Conservation (phyloP, 2,888 invertebrate genomes). For the Diploptera punctata region DNA sequence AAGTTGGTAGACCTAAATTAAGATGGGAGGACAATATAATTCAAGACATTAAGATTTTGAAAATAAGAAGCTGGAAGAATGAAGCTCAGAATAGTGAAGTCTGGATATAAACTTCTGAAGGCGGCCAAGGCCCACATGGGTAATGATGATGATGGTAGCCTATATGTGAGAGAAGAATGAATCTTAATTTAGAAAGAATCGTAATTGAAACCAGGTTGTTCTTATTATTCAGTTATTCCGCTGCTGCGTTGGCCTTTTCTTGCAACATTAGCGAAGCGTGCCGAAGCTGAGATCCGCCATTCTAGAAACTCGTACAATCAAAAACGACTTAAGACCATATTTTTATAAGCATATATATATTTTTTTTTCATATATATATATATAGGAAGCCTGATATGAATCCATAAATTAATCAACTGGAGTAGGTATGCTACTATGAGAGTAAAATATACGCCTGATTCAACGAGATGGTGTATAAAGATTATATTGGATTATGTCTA, state of each 20-base stretch:
- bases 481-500: not conserved
- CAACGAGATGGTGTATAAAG: not conserved
- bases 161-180: too few species aligned
- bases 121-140: too few species aligned
- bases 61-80: too few species aligned
- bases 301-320: not conserved
- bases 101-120: too few species aligned
- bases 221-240: not conserved
- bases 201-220: not conserved
- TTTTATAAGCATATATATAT: not conserved
- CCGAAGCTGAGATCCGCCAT: not conserved
- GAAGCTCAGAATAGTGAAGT: too few species aligned
- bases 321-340: not conserved
- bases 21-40: too few species aligned
- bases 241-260: not conserved
- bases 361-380: not conserved
- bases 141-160: too few species aligned
- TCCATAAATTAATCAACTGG: not conserved
- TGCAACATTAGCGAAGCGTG: constrained; percentile 22
- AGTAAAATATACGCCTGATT: not conserved
- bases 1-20: too few species aligned
- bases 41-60: too few species aligned
- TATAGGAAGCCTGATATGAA: not conserved
- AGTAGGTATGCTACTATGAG: not conserved
- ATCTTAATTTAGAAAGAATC: too few species aligned